phyloP scores from a whole-genome alignment of 2,888 invertebrate species.

The Linyphia triangularis region DNA sequence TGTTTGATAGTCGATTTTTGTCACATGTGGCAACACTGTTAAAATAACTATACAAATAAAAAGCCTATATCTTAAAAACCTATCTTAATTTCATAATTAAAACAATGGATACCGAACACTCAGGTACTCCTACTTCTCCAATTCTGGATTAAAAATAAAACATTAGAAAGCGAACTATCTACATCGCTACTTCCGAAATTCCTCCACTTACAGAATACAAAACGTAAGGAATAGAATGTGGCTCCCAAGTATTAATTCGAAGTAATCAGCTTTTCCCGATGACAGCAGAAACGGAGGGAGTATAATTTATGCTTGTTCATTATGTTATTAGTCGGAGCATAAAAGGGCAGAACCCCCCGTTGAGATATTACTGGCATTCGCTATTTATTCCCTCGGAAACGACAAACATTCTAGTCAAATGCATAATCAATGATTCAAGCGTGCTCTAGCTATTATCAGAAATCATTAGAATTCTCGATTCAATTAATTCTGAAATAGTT shows the following conservation, averaged over 20 bases:
- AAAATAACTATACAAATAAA: too few relatives aligned
- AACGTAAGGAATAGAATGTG: neutral
- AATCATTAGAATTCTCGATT: neutral
- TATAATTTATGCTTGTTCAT: conserved; percentile 27
- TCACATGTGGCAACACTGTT: too few relatives aligned
- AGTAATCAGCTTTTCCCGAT: neutral
- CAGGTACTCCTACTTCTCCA: too few relatives aligned
- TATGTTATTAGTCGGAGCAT: conserved; percentile 18
- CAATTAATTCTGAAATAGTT: neutral
- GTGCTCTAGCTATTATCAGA: neutral
- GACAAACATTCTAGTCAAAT: conserved; percentile 30
- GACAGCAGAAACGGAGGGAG: neutral
- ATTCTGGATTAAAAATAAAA: too few relatives aligned
- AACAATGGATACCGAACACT: too few relatives aligned
- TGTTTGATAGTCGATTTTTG: too few relatives aligned
- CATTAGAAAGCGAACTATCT: neutral
- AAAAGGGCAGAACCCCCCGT: conserved; percentile 26
- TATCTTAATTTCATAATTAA: too few relatives aligned
- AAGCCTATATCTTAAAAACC: too few relatives aligned
- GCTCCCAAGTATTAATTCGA: neutral
- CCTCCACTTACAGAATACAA: neutral
- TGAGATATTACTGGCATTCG: conserved; percentile 27
- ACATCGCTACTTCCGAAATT: neutral
- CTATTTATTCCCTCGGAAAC: conserved; percentile 23
- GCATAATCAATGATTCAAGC: conserved; percentile 8